Conservation (phyloP, 2,888 invertebrate species). For the Eristalis intricaria region DNA sequence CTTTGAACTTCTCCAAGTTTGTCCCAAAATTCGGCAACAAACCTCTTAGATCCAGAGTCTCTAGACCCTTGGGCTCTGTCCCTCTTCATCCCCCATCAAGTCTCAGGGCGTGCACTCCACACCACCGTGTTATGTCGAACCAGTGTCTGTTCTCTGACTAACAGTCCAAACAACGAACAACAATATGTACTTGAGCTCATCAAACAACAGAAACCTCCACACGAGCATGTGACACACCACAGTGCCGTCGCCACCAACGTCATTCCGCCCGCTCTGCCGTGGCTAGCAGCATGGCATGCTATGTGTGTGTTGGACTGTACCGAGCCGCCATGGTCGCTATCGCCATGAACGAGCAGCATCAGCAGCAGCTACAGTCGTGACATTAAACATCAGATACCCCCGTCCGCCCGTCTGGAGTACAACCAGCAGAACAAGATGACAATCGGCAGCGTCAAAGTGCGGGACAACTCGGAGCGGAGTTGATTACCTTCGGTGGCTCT, state of each 20-base stretch:
- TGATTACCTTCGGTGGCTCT: constrained; percentile 45
- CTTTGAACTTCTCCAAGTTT: too few species aligned
- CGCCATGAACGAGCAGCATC: constrained; percentile 19
- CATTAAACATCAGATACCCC: constrained; percentile 47
- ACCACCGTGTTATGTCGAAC: background rate
- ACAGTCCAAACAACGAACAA: background rate
- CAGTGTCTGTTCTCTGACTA: background rate
- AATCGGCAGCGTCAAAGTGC: constrained; percentile 46
- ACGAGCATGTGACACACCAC: background rate
- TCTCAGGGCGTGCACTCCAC: background rate
- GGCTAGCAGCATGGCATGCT: background rate
- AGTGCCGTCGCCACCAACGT: background rate
- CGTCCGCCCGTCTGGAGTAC: background rate
- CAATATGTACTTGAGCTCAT: background rate
- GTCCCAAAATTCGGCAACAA: too few species aligned
- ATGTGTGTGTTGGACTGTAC: constrained; percentile 30
- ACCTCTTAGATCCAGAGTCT: too few species aligned
- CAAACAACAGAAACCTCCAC: background rate
- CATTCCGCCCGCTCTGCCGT: background rate
- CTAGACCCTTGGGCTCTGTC: too few species aligned
- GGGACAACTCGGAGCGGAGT: constrained; percentile 45
- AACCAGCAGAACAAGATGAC: constrained; percentile 51
- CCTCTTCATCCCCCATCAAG: too few species aligned
- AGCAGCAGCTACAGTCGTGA: constrained; percentile 26
- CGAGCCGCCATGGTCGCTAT: constrained; percentile 41